Evolutionary conservation across 2,797 vertebrate genomes (phyloP), one percentile per base, ranked within the genome.

Genomic region (Danio albolineatus): DNA sequence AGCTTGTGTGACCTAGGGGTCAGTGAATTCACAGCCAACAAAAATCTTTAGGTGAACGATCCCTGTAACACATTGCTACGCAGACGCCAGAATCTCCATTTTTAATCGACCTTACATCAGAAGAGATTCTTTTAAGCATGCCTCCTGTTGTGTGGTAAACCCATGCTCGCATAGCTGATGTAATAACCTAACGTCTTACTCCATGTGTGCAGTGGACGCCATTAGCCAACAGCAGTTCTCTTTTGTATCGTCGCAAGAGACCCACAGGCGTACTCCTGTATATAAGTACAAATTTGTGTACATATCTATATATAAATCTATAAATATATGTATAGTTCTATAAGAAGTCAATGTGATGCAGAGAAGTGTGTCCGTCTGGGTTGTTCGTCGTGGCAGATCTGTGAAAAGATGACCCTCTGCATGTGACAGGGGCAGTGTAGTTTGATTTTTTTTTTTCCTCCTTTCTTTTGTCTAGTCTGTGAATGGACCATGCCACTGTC

Each of bases 311-410:
- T 82, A 81, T 74, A 82, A 28, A 1, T 67, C 72, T 85, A 73
- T 85, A 83, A 82, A 84, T 82, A 72, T 69, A 79, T 83, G 78
- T 81, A 80, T 82, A 76, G 73, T 75, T 79, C 51, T 79, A 79
- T 74, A 76, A 80, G 71, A 70, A 75, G 73, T 69, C 72, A 72
- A 82, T 73, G 81, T 82, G 79, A 82, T 79, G 73, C 76, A 70
- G 73, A 75, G 46, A 85, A 80, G 79, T 71, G 69, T 83, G 83
- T 88, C 87, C 64, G 64, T 83, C 87, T 90, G 53, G 75, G 60
- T 76, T 76, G 51, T 82, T 82, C 17, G 57, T 82, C 16, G 51
- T 82, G 77, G 39, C 43, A 56, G 74, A 54, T 76, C 72, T 83
- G 82, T 84, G 75, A 82, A 77, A 79, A 70, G 56, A 75, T 79